These are phyloP conservation scores for Acomys russatus DNA, from an alignment of 2,797 vertebrate genomes.

Conservation along the genomic window DNA sequence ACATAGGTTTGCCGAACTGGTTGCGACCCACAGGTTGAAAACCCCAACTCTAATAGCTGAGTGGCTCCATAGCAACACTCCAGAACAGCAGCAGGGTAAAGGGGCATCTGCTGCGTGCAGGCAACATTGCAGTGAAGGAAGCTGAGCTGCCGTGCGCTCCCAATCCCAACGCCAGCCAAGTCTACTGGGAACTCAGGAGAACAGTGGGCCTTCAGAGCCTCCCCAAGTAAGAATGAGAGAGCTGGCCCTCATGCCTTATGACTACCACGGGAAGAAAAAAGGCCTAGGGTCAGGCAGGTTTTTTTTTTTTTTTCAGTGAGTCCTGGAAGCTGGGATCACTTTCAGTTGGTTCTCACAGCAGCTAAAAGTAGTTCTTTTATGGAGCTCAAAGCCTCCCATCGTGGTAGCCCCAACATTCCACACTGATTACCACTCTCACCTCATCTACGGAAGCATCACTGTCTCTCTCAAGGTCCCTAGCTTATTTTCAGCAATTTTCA, in stretches of 20 bases:
- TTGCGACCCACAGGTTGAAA: not conserved
- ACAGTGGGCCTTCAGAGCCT: not conserved
- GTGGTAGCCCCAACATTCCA: rapidly evolving
- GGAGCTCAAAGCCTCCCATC: not conserved
- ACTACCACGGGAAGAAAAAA: not conserved
- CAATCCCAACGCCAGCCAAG: not conserved
- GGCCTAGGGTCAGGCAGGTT: not conserved
- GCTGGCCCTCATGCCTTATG: not conserved
- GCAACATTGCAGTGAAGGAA: not conserved
- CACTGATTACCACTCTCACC: not conserved
- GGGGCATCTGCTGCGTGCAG: not conserved
- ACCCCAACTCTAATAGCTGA: not conserved
- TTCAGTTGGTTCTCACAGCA: not conserved
- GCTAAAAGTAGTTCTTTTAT: not conserved
- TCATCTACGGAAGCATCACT: not conserved
- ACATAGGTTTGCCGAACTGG: not conserved
- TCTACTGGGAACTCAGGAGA: not conserved
- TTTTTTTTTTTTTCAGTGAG: not conserved
- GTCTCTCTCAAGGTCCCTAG: not conserved
- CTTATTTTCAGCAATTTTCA: not conserved
- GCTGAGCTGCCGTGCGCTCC: not conserved
- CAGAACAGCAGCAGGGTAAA: not conserved
- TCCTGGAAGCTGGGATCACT: not conserved
- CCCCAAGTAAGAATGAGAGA: not conserved
- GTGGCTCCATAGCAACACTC: not conserved